Base-by-base conservation (phyloP, 2,888 invertebrate genomes). In the Pterobdella sp. region DNA sequence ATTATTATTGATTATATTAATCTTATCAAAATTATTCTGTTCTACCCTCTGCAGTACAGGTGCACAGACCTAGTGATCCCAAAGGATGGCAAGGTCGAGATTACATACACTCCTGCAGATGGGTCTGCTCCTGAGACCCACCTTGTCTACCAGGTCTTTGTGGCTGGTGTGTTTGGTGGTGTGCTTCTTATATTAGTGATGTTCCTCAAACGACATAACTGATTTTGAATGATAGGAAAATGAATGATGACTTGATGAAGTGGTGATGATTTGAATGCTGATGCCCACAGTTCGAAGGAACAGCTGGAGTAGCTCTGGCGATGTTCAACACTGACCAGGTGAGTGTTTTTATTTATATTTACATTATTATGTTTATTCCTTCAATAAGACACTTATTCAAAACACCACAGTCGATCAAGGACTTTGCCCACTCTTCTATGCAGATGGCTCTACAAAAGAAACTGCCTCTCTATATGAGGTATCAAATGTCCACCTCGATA, bases 41-140 rank as follows among this genome's bases (percentile, higher is more conserved):
- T 14, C n/a, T 63, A 29, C 34, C 0, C 52, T 68, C 76, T 78
- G 18, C 79, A 83, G 83, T 83, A 83, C 77, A 81, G 81, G 74
- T 96, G 96, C 0, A 94, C 93, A 22, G 97, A 98, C 85, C 94
- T 96, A 84, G 88, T 97, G 18, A 92, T 97, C 0, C 94, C 95
- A 69, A 90, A 91, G 4, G 88, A 90, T 69, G 97, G 97, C 35
- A 92, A 89, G 81, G 85, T 98, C 52, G 91, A 93, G 81, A 86
- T 97, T 72, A 88, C 88, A 35, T 97, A 90, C 86, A 90, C 89
- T 0, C 90, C 93, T 10, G 78, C 77, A 7, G 84, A 85, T 77
- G 89, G 87, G 64, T 79, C 81, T 1, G 77, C 79, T 14, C 86
- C 88, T 34, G 89, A 92, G 76, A 87, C 86, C 68, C 88, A 91